A percentile compares a stretch with the other conserved stretches of the same genome.
Evolutionary conservation across 2,888 invertebrate species (phyloP).

Genomic region (Diploptera punctata): DNA sequence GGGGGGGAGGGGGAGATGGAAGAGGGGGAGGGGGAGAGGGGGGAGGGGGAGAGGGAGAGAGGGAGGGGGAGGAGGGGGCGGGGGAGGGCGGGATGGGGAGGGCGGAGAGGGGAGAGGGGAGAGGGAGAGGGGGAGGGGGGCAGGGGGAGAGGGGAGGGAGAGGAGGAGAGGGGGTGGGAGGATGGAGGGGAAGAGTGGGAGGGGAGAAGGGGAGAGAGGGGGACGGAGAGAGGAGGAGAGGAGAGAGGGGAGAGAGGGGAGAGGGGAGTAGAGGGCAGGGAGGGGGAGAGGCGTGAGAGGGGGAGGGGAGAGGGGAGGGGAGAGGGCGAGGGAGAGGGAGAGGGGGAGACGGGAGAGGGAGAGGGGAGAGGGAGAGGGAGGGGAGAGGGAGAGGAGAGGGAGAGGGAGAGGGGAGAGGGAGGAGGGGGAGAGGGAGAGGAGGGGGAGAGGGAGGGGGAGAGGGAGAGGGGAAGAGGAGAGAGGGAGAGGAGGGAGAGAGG

Average conservation of each 20-base stretch:
- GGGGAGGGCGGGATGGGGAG: constrained; percentile 24
- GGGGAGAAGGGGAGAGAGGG: background rate
- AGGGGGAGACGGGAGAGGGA: constrained; percentile 20
- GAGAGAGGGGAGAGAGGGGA: constrained; percentile 17
- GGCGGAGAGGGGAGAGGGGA: constrained; percentile 34
- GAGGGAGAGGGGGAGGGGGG: constrained; percentile 38
- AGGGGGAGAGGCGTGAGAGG: background rate
- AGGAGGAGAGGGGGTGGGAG: background rate
- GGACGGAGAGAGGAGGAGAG: background rate
- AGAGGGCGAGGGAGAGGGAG: background rate
- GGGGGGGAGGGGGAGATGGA: constrained; percentile 45
- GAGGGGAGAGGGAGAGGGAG: constrained; percentile 41
- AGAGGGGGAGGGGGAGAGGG: constrained; percentile 45
- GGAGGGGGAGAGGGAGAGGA: background rate
- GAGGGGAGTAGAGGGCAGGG: background rate
- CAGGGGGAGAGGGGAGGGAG: background rate
- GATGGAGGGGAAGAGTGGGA: background rate
- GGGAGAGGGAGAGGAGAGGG: background rate
- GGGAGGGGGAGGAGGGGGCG: constrained; percentile 7
- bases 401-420: background rate
- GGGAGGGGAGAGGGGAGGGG: background rate
- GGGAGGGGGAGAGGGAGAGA: constrained; percentile 41
- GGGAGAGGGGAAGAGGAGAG: constrained; percentile 14
- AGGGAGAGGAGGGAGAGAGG: constrained; percentile 13
- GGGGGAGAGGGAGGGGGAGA: background rate